phyloP scores from a whole-genome alignment of 2,113 vertebrate genomes.

The Odontophorus gujanensis region DNA sequence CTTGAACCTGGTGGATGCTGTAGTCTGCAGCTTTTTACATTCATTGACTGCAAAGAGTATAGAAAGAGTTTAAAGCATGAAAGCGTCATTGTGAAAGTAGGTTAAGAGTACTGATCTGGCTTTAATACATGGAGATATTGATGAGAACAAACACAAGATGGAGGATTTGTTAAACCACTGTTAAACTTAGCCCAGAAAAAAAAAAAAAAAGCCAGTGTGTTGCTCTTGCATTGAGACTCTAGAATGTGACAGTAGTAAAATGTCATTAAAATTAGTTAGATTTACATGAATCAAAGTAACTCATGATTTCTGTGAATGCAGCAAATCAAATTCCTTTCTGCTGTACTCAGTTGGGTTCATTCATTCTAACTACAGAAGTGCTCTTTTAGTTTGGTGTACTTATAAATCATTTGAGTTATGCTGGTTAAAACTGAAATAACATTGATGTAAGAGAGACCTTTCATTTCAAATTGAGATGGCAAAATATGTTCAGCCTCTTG shows the following conservation, averaged over 20 bases:
- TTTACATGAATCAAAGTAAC: not conserved
- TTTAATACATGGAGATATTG: not conserved
- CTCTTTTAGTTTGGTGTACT: not conserved
- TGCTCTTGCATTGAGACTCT: not conserved
- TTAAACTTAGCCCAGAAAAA: not conserved
- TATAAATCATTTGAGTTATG: slow-evolving; percentile 49
- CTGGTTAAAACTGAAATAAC: slow-evolving; percentile 62
- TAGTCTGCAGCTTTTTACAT: not conserved
- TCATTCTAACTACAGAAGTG: not conserved
- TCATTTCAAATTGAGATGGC: slow-evolving; percentile 61
- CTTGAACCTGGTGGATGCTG: not conserved
- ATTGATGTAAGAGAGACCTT: slow-evolving; percentile 39
- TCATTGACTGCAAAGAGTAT: not conserved
- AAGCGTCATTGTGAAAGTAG: not conserved
- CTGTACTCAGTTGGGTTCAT: not conserved
- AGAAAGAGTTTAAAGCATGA: not conserved
- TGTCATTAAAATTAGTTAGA: not conserved
- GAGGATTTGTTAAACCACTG: not conserved
- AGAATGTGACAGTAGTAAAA: not conserved
- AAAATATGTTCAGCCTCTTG: slow-evolving; percentile 56
- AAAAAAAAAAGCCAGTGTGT: not conserved
- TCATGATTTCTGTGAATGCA: not conserved
- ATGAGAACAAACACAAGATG: not conserved
- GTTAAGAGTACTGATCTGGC: not conserved
- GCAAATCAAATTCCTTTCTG: not conserved